Base-by-base conservation (phyloP, 2,888 invertebrate species). In the Anaspis maculata region DNA sequence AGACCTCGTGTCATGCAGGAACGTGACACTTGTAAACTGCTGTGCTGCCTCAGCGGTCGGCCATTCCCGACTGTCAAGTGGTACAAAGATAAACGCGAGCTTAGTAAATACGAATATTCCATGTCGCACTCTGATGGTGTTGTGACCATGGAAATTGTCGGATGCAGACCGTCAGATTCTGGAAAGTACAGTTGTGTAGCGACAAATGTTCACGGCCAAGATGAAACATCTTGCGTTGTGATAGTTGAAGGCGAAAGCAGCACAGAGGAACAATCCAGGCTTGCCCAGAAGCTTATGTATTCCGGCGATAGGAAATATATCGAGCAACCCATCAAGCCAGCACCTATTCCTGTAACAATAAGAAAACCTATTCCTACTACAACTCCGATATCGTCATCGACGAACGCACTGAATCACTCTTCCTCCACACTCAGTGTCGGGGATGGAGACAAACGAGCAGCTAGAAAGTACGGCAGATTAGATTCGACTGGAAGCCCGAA, bases 1-100 rank as follows among this genome's bases (percentile, higher is more conserved):
- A 83, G 98, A 67, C 96, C 97, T 61, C 88, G 98, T 63, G 89
- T 97, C 54, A 97, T 99, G 80, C 98, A 98, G 71, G 66, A 77
- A 56, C 83, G 94, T 46, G 87, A 90, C 62, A 92, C 92, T 37
- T 97, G 97, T 74, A 99, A 99, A 71, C 77, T 99, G 45, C 79
- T 97, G 27, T 96, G 96, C 68, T 95, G 97, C 59, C 77, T 98
- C 40, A 87, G 87, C 55, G 96, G 96, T 43, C 89, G 88, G 61
- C 98, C 98, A 38, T 77, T 83, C 54, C 96, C 98, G 11, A 86
- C 87, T 16, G 95, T 96, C 43, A 84, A 83, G 64, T 85, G 85
- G 85, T 85, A 64, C 73, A 97, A 96, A 69, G 95, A 97, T 60
- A 86, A 83, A 45, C 78, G 82, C 27, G 96, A 96, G 66, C 72